phyloP scores from a whole-genome alignment of 1,140 invertebrate genomes.

The Polypedilum pembai region DNA sequence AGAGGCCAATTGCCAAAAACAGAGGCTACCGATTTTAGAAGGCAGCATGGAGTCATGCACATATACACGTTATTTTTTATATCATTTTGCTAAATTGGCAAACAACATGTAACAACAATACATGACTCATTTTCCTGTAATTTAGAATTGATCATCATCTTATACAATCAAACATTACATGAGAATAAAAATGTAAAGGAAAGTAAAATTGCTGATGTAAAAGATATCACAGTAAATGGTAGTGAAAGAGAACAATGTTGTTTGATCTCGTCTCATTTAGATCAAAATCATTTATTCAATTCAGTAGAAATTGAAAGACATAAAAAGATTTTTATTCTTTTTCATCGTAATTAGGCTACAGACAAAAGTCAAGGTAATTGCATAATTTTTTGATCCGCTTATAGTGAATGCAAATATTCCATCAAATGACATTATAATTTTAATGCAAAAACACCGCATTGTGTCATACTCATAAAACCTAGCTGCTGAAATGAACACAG shows the following conservation, averaged over 20 bases:
- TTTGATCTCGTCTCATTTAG: background rate
- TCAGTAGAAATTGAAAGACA: background rate
- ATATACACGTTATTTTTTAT: background rate
- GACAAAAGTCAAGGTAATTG: background rate
- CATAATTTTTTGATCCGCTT: too few species aligned
- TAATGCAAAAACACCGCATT: background rate
- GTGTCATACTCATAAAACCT: background rate
- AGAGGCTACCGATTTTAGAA: background rate
- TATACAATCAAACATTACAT: background rate
- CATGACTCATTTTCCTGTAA: slow-evolving; percentile 1
- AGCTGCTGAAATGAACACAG: background rate
- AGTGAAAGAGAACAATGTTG: background rate
- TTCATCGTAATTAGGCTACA: background rate
- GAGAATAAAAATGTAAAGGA: background rate
- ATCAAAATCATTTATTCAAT: background rate
- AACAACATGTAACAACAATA: background rate
- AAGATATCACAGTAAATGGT: background rate
- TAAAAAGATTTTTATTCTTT: background rate
- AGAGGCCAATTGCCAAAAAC: slow-evolving; percentile 10
- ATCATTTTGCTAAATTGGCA: background rate
- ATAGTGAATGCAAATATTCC: background rate
- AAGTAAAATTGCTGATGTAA: slow-evolving; percentile 5
- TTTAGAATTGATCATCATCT: background rate
- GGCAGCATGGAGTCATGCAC: too few species aligned
- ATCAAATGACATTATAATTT: slow-evolving; percentile 2